Evolutionary conservation across 2,113 vertebrate species (phyloP).

Genomic region (Stercorarius parasiticus): DNA sequence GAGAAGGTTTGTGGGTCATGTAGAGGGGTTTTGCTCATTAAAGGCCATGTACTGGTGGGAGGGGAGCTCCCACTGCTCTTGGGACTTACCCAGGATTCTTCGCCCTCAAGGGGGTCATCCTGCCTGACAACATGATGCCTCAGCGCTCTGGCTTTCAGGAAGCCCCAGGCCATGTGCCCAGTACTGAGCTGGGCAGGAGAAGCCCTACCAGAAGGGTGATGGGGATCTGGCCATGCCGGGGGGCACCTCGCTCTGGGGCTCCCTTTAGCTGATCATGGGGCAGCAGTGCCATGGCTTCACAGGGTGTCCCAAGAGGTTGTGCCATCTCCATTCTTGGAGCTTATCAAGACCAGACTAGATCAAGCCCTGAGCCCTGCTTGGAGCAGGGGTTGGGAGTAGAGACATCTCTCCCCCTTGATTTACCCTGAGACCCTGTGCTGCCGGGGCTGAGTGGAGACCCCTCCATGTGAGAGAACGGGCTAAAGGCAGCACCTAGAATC

Average conservation of each 20-base stretch:
- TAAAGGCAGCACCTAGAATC: background rate
- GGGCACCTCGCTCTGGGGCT: background rate
- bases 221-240: background rate
- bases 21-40: background rate
- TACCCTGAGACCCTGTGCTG: background rate
- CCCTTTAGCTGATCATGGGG: background rate
- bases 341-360: background rate
- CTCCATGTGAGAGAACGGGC: background rate
- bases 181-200: background rate
- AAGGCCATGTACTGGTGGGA: background rate
- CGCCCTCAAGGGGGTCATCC: fast-evolving
- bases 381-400: background rate
- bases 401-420: background rate
- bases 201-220: background rate
- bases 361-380: background rate
- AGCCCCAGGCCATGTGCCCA: background rate
- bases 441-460: background rate
- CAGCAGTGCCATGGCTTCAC: background rate
- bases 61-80: background rate
- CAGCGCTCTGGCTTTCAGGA: background rate
- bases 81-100: background rate
- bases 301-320: background rate
- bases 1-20: background rate
- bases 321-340: background rate
- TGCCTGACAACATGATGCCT: background rate